Conservation (phyloP, 1,140 invertebrate genomes). For the Neodiprion virginianus region DNA sequence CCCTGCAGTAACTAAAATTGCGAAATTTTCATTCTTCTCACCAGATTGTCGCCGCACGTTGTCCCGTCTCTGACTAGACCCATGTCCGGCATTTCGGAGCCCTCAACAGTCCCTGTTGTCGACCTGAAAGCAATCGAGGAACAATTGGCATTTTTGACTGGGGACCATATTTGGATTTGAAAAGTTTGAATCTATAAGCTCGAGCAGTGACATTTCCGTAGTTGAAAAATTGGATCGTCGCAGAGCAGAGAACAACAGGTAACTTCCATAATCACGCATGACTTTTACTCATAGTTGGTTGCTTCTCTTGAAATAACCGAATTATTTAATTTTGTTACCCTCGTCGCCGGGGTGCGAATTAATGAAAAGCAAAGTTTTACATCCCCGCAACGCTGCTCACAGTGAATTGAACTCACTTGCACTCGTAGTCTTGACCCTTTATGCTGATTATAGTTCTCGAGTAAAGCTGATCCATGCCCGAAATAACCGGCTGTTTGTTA, state of each 20-base stretch:
- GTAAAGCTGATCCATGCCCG: slow-evolving; percentile 80
- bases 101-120: slow-evolving; percentile 71
- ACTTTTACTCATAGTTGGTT: no score
- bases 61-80: slow-evolving; percentile 89
- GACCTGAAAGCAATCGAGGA: slow-evolving; percentile 62
- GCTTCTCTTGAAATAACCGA: no score
- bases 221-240: no score
- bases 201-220: no score
- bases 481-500: slow-evolving; percentile 76
- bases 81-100: slow-evolving; percentile 70
- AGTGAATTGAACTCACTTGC: slow-evolving; percentile 77
- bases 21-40: slow-evolving; percentile 44
- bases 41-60: slow-evolving; percentile 88
- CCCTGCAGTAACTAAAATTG: background rate
- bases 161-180: no score
- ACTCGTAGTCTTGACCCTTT: slow-evolving; percentile 85
- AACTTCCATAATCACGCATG: no score
- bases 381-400: background rate
- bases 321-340: no score
- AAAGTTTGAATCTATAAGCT: no score
- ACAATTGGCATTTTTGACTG: background rate
- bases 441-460: slow-evolving; percentile 87
- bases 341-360: no score
- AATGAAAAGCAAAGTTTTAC: background rate
- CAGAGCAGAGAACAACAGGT: no score